Conservation (phyloP, 2,113 vertebrate genomes). For the Hucho hucho region DNA sequence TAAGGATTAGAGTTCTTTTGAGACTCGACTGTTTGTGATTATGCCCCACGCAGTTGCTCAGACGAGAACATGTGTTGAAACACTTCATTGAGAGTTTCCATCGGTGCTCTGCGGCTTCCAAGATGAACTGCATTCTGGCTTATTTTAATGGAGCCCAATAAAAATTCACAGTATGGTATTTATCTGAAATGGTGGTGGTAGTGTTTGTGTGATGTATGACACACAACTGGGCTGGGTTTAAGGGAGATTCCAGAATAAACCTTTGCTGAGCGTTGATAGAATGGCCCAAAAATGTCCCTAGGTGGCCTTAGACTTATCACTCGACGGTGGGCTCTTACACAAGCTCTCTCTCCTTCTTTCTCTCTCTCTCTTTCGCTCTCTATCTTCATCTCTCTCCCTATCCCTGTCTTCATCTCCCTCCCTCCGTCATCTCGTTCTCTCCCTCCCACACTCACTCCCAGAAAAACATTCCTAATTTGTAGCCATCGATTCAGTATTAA, state of each 20-base stretch:
- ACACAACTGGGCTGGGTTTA: slow-evolving; percentile 3
- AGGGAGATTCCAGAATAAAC: slow-evolving; percentile 15
- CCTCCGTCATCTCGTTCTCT: neutral
- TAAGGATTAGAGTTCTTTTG: slow-evolving; percentile 57
- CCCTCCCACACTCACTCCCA: neutral
- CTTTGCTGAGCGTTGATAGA: slow-evolving; percentile 2
- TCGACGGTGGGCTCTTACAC: slow-evolving; percentile 5
- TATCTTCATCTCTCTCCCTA: too few species aligned
- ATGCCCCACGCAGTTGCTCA: slow-evolving; percentile 65
- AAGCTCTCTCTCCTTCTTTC: neutral
- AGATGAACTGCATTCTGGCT: slow-evolving; percentile 54
- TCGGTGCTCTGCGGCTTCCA: slow-evolving; percentile 42
- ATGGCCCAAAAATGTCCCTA: slow-evolving; percentile 24
- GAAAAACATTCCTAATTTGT: slow-evolving; percentile 9
- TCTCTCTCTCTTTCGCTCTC: too few species aligned
- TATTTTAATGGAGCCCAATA: slow-evolving; percentile 59
- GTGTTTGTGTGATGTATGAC: neutral
- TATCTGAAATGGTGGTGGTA: slow-evolving; percentile 46
- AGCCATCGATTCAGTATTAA: slow-evolving; percentile 52
- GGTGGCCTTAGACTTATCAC: slow-evolving; percentile 16
- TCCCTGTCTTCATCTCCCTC: neutral
- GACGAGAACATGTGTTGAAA: slow-evolving; percentile 69
- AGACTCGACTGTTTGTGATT: slow-evolving; percentile 68
- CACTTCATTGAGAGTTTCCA: slow-evolving; percentile 66
- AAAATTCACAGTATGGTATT: slow-evolving; percentile 63